Base-by-base conservation (phyloP, 2,113 vertebrate species). In the Ceyx melanurus region DNA sequence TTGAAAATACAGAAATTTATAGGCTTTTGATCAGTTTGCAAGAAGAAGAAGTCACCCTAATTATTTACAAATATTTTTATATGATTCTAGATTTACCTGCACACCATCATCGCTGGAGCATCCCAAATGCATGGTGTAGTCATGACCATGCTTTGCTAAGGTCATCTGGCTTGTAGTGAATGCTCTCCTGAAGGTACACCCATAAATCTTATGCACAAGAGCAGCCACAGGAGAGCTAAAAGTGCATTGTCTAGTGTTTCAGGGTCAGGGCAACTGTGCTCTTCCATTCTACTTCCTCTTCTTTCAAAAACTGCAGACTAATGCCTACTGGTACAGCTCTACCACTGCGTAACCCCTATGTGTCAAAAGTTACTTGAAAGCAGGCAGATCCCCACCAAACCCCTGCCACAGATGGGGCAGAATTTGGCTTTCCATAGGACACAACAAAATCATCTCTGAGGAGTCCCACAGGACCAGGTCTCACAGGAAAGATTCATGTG, bases 41-140 rank as follows among this genome's bases (percentile, higher is more conserved):
- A 74, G 56, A 57, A 57, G 23, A 23, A 42, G 46, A 46, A 80
- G 20, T 50, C 37, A 46, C 23, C 8, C 25, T 50, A 37, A 70
- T 66, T 28, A 22, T 8, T 40, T 68, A 46, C 19, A 83, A 65
- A 51, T 5, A 45, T 78, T 75, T 88, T 71, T 14, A 5, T n/a
- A 11, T 45, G 33, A 37, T 3, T 73, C 20, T 31, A 87, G 62
- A 37, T 71, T 86, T 11, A 60, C 9, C 18, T 45, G 40, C 26
- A 50, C 50, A 19, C 3, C 4, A n/a, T 40, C 5, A 10, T 17
- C 0, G 0, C 37, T 2, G 5, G 25, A 51, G 43, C 15, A 48
- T 51, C 65, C 31, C 35, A 48, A 60, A 71, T 3, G 31, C 18
- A 37, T 2, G 1, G 7, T 13, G 28, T 6, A 42, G 42, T 37